Conservation (phyloP, 2,113 vertebrate genomes). For the Macroglossus sobrinus region DNA sequence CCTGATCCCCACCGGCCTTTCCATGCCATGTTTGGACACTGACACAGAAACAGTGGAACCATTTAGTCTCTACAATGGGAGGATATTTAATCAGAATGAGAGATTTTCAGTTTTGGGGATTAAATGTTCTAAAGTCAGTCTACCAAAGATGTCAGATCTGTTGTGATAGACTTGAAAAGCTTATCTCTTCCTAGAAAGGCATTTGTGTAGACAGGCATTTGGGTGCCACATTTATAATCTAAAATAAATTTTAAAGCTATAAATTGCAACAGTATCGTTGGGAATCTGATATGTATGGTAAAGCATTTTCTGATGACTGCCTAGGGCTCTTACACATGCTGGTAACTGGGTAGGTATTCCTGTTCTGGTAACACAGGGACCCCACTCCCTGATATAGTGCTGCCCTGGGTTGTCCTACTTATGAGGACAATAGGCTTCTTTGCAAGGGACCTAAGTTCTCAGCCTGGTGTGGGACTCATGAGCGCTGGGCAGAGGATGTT, state of each 20-base stretch:
- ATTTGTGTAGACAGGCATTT: background rate
- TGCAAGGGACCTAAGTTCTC: background rate
- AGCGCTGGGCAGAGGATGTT: background rate
- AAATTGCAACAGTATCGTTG: background rate
- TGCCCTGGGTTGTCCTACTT: background rate
- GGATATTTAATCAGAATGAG: background rate
- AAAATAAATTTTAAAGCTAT: background rate
- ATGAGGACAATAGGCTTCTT: background rate
- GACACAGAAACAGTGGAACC: too few relatives aligned
- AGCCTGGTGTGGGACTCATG: background rate
- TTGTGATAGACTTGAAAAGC: background rate
- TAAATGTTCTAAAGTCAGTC: background rate
- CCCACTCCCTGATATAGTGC: background rate
- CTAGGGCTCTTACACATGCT: background rate
- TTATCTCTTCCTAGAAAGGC: background rate
- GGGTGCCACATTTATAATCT: background rate
- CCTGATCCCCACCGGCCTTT: accelerated
- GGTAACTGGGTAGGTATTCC: background rate
- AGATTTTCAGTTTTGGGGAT: background rate
- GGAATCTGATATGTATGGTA: background rate
- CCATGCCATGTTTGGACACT: accelerated
- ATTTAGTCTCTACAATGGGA: background rate
- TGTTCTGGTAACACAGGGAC: background rate
- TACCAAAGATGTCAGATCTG: background rate
- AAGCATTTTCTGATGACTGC: background rate